Evolutionary conservation across 2,888 invertebrate species (phyloP).

Genomic region (Zaprionus lineosus): DNA sequence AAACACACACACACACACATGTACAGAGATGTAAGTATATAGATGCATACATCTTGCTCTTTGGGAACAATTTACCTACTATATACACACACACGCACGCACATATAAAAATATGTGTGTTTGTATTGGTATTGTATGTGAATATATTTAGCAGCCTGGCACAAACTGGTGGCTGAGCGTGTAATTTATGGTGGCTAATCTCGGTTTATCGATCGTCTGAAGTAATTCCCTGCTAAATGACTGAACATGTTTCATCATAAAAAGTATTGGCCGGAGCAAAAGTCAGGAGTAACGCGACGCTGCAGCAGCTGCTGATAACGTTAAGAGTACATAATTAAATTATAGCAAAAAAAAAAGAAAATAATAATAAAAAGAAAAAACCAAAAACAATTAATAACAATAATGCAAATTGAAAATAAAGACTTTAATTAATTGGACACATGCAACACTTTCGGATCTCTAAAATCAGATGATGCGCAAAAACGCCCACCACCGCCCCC

Average conservation of each 20-base stretch:
- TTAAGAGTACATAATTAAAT: conserved; percentile 38
- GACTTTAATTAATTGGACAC: no score
- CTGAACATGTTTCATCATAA: conserved; percentile 51
- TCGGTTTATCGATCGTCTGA: conserved; percentile 16
- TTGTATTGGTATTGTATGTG: background rate
- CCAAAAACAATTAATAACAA: no score
- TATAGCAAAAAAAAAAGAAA: no score
- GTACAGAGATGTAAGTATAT: background rate
- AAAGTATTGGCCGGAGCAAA: conserved; percentile 5
- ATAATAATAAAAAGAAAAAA: no score
- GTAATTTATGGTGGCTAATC: conserved; percentile 31
- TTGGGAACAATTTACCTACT: background rate
- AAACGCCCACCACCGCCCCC: no score
- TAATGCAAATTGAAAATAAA: no score
- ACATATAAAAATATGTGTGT: background rate
- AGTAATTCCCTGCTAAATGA: conserved; percentile 50
- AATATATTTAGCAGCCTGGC: conserved; percentile 2
- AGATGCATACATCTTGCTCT: background rate
- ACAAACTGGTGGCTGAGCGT: conserved; percentile 14
- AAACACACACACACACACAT: no score
- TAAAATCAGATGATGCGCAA: no score
- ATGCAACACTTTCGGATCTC: no score
- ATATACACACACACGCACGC: background rate
- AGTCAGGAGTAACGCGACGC: conserved; percentile 6
- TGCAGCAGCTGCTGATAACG: conserved; percentile 18